Conservation (phyloP, 2,888 invertebrate genomes). For the Apeira syringaria region DNA sequence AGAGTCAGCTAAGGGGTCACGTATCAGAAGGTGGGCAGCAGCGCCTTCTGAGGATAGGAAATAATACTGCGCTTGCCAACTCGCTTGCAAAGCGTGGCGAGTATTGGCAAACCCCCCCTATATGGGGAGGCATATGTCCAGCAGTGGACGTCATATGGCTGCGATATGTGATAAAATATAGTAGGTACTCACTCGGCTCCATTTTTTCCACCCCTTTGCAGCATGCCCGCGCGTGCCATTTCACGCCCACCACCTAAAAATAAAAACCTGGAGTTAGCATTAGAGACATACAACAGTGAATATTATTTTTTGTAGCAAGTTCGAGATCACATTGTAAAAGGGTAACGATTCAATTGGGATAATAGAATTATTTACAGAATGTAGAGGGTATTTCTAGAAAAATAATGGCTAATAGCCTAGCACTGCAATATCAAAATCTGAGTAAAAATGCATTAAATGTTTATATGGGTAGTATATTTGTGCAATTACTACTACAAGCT, state of each 20-base stretch:
- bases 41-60: no score
- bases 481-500: no score
- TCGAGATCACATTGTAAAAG: background rate
- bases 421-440: background rate
- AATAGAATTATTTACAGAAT: background rate
- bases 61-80: no score
- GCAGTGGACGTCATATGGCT: no score
- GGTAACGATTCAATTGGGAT: background rate
- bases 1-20: no score
- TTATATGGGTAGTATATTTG: no score
- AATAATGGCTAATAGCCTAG: background rate
- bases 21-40: no score
- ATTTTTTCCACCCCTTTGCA: slow-evolving; percentile 89
- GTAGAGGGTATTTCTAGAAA: background rate
- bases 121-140: no score
- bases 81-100: no score
- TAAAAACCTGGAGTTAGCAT: slow-evolving; percentile 5
- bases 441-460: no score
- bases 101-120: no score
- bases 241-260: slow-evolving; percentile 84
- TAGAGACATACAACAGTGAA: background rate
- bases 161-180: background rate
- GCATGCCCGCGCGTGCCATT: slow-evolving; percentile 91
- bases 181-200: slow-evolving; percentile 87
- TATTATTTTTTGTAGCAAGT: background rate